phyloP scores from a whole-genome alignment of 2,797 vertebrate species.

The Luscinia megarhynchos region DNA sequence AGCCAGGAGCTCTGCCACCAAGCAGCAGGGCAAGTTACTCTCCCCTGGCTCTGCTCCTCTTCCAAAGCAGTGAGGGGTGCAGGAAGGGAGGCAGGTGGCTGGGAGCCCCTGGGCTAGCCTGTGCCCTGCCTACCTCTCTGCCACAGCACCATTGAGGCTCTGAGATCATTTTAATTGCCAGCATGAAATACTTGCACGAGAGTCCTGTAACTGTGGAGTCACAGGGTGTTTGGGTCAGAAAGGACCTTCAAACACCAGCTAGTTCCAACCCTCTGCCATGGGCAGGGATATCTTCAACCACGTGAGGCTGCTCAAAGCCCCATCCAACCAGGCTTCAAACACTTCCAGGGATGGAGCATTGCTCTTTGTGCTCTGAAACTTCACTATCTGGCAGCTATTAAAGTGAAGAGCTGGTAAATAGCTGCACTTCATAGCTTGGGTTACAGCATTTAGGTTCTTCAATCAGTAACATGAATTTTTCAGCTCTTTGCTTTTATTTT shows the following conservation, averaged over 20 bases:
- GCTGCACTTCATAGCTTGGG: not conserved
- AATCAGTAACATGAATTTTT: not conserved
- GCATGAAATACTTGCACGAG: not conserved
- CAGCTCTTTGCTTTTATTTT: not conserved
- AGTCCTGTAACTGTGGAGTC: not conserved
- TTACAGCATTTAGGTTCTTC: not conserved
- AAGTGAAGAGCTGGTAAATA: constrained; percentile 11
- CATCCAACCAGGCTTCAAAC: not conserved
- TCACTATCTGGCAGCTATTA: not conserved
- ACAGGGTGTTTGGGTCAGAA: not conserved
- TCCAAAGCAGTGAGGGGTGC: not conserved
- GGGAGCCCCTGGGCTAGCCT: not conserved
- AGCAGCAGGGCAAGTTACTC: not conserved
- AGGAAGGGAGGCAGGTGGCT: not conserved
- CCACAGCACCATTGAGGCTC: not conserved
- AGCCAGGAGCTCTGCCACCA: not conserved
- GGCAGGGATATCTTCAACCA: not conserved
- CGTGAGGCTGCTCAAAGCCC: not conserved
- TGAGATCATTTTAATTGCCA: not conserved
- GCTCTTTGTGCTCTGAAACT: not conserved
- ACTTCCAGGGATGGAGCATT: not conserved
- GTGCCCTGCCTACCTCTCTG: not conserved
- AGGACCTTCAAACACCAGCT: not conserved
- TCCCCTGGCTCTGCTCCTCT: not conserved
- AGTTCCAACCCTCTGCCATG: not conserved